These are phyloP conservation scores for Lottia scabra DNA, from an alignment of 2,888 invertebrate species.

Conservation along the genomic window DNA sequence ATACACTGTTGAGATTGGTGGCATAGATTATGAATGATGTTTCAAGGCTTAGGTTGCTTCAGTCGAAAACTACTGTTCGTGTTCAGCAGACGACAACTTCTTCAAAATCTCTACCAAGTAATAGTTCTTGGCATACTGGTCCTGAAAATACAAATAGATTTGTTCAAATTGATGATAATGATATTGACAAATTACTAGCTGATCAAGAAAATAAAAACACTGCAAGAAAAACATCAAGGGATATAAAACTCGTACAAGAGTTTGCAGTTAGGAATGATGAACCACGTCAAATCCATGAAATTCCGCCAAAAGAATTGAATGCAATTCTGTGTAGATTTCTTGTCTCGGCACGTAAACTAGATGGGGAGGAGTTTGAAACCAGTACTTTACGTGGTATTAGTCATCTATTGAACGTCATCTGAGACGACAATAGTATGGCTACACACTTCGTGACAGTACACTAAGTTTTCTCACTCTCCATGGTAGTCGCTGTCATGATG, in stretches of 20 bases:
- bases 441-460: not conserved
- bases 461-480: too few species aligned
- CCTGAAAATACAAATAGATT: not conserved
- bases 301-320: not conserved
- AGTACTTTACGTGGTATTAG: not conserved
- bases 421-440: not conserved
- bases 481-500: too few species aligned
- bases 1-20: too few species aligned
- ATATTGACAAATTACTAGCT: not conserved
- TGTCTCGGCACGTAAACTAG: not conserved
- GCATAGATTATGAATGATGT: too few species aligned
- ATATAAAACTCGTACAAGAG: not conserved
- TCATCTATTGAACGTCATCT: conserved; percentile 6
- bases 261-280: not conserved
- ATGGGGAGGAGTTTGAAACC: conserved; percentile 2
- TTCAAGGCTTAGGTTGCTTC: too few species aligned
- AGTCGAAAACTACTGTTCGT: too few species aligned
- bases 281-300: not conserved
- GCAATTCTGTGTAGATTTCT: not conserved
- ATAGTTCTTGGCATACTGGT: not conserved
- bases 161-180: too few species aligned
- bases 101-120: too few species aligned
- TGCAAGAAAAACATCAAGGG: not conserved
- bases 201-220: not conserved
- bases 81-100: too few species aligned